Evolutionary conservation across 2,888 invertebrate genomes (phyloP).

Genomic region (Ophioninae sp.): DNA sequence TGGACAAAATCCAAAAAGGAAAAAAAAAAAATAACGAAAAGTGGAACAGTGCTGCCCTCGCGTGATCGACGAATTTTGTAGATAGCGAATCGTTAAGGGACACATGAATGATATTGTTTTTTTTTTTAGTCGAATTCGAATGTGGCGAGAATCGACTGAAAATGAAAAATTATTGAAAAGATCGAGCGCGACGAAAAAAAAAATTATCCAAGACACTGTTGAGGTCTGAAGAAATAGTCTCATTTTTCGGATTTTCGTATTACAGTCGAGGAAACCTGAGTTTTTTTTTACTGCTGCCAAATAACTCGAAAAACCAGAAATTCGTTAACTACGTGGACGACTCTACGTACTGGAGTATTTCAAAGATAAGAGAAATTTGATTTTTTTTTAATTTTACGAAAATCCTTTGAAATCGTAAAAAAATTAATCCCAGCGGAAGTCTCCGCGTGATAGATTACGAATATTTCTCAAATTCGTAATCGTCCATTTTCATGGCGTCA

Average conservation of each 20-base stretch:
- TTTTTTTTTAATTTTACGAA: neutral
- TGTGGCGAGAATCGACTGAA: neutral
- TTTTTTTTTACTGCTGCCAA: neutral
- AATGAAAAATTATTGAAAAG: neutral
- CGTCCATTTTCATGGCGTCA: too few relatives aligned
- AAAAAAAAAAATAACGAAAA: neutral
- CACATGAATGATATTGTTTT: constrained; percentile 45
- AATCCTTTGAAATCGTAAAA: neutral
- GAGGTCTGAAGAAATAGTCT: neutral
- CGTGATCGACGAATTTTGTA: constrained; percentile 25
- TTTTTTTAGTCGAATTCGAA: constrained; percentile 35
- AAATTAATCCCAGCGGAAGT: too few relatives aligned
- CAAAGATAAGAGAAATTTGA: neutral
- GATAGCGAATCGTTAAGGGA: constrained; percentile 17
- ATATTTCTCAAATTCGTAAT: too few relatives aligned
- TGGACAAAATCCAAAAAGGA: neutral
- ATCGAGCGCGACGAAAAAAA: neutral
- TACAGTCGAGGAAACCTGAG: neutral
- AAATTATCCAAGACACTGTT: neutral
- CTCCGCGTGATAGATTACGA: too few relatives aligned
- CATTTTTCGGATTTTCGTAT: neutral
- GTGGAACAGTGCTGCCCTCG: neutral
- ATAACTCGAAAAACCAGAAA: neutral
- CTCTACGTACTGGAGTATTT: neutral
- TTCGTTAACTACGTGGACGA: neutral